phyloP scores from a whole-genome alignment of 2,113 vertebrate genomes.

The Recurvirostra avosetta region DNA sequence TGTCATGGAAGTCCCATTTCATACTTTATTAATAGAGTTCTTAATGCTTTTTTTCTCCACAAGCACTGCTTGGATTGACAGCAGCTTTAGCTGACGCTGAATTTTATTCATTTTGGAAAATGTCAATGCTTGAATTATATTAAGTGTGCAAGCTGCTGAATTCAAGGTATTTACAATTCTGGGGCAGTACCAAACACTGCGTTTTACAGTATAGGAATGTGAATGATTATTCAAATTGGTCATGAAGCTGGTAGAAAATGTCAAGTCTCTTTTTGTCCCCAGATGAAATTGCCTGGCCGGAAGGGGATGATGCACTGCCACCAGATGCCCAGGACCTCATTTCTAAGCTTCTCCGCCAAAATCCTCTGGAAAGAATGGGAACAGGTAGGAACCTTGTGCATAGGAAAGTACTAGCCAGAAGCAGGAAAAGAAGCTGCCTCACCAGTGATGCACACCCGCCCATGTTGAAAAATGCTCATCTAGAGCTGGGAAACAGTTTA shows the following conservation, averaged over 20 bases:
- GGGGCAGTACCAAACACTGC: background rate
- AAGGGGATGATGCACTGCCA: slow-evolving; percentile 92
- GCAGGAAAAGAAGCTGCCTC: background rate
- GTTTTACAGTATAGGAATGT: background rate
- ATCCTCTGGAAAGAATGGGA: slow-evolving; percentile 92
- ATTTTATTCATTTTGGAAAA: slow-evolving; percentile 64
- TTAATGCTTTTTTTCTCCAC: slow-evolving; percentile 20
- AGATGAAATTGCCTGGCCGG: slow-evolving; percentile 98
- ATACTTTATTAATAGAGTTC: slow-evolving; percentile 61
- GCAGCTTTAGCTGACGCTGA: slow-evolving; percentile 51
- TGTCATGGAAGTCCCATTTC: slow-evolving; percentile 53
- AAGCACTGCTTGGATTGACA: slow-evolving; percentile 53
- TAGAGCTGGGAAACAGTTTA: background rate
- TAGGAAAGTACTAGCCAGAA: background rate
- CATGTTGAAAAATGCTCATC: background rate
- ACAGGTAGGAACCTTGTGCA: slow-evolving; percentile 78
- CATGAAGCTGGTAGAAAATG: background rate
- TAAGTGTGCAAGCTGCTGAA: slow-evolving; percentile 45
- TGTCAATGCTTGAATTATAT: slow-evolving; percentile 56
- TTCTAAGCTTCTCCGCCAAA: slow-evolving; percentile 88
- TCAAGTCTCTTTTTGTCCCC: slow-evolving; percentile 30
- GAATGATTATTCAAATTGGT: slow-evolving; percentile 12
- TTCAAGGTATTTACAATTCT: background rate
- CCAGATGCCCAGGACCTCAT: slow-evolving; percentile 93
- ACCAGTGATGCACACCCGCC: background rate